These are phyloP conservation scores for Lomographa bimaculata DNA, from an alignment of 2,888 invertebrate species.

Conservation along the genomic window DNA sequence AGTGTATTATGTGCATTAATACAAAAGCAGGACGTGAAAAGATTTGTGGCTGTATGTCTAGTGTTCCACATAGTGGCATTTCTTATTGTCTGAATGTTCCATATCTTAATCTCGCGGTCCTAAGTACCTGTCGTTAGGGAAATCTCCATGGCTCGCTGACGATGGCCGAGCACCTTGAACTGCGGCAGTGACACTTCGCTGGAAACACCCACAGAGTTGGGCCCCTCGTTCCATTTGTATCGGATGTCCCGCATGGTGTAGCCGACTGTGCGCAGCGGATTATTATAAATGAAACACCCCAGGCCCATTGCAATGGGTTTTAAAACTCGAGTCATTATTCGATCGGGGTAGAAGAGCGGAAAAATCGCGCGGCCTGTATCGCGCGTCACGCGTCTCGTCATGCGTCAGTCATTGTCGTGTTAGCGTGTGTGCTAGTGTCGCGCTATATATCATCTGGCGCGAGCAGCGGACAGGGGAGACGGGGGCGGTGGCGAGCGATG, in stretches of 20 bases:
- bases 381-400: slow-evolving; percentile 72
- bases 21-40: slow-evolving; percentile 82
- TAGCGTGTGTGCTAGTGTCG: slow-evolving; percentile 78
- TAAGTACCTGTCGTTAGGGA: slow-evolving; percentile 96
- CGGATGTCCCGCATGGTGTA: slow-evolving; percentile 99
- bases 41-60: slow-evolving; percentile 76
- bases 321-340: slow-evolving; percentile 74
- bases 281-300: slow-evolving; percentile 79
- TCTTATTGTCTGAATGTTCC: slow-evolving; percentile 37
- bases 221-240: slow-evolving; percentile 98
- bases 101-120: slow-evolving; percentile 50
- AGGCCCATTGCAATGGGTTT: slow-evolving; percentile 83
- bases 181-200: slow-evolving; percentile 98
- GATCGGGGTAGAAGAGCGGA: slow-evolving; percentile 70
- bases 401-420: slow-evolving; percentile 72
- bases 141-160: slow-evolving; percentile 97
- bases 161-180: slow-evolving; percentile 98
- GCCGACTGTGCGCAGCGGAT: slow-evolving; percentile 91
- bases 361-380: slow-evolving; percentile 66
- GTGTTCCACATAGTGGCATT: slow-evolving; percentile 70
- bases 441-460: slow-evolving; percentile 69
- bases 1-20: slow-evolving; percentile 76
- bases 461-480: slow-evolving; percentile 79
- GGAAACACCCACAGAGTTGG: slow-evolving; percentile 97
- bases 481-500: slow-evolving; percentile 75